phyloP scores from a whole-genome alignment of 2,888 invertebrate species.

The Congeria kusceri region DNA sequence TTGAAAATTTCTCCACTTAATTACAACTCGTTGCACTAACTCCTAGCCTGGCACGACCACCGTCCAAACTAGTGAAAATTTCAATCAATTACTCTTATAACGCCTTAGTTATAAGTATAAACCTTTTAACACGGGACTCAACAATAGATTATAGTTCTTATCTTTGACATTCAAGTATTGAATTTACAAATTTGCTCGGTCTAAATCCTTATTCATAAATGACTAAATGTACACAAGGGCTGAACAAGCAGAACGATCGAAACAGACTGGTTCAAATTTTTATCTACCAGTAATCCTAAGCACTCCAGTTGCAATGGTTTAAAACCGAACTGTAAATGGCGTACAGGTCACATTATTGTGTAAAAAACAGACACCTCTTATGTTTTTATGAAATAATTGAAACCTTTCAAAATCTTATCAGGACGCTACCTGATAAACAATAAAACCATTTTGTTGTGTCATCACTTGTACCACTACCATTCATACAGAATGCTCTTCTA shows the following conservation, averaged over 20 bases:
- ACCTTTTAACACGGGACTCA: slow-evolving; percentile 28
- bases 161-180: slow-evolving; percentile 22
- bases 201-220: slow-evolving; percentile 21
- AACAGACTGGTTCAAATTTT: slow-evolving; percentile 6
- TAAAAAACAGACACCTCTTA: no score
- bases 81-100: slow-evolving; percentile 47
- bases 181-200: slow-evolving; percentile 34
- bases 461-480: no score
- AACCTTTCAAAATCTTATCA: neutral
- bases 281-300: neutral
- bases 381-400: no score
- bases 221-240: neutral
- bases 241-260: neutral
- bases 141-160: slow-evolving; percentile 53
- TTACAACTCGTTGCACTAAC: neutral
- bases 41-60: slow-evolving; percentile 9
- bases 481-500: no score
- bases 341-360: no score
- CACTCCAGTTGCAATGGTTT: no score
- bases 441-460: slow-evolving; percentile 6
- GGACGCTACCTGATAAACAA: slow-evolving; percentile 5
- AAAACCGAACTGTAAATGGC: no score
- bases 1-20: slow-evolving; percentile 7
- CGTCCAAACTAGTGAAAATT: slow-evolving; percentile 43
- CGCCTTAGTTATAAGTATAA: slow-evolving; percentile 32